Evolutionary conservation across 2,113 vertebrate species (phyloP), one percentile per base, ranked within the genome.

Genomic region (Stegostoma tigrinum): DNA sequence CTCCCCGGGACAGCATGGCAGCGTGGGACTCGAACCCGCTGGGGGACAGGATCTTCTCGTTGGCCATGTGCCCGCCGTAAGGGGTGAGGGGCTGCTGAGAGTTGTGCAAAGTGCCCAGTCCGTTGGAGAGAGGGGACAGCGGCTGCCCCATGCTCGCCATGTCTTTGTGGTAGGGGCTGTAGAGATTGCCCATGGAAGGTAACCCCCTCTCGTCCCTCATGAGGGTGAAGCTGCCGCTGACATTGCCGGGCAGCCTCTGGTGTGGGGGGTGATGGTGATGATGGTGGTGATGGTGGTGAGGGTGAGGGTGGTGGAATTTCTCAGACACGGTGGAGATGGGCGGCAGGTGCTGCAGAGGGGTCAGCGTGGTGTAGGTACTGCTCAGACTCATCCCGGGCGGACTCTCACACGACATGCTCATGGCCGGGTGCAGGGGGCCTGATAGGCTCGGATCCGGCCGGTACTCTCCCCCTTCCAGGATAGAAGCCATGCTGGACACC

Each of bases 331-430:
- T 99, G 96, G 99, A 98, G 96, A 99, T 99, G 87, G 99, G 98
- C 52, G 99, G 98, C 98, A 99, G 98, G 98, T 99, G 99, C 98
- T 99, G 99, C 96, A 99, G 98, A 80, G 99, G 99, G 94, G 99
- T 99, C 96, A 99, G 98, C 34, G 99, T 99, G 90, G 99, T 99
- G 98, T 99, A 99, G 97, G 98, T 99, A 98, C 98, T 98, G 97
- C 98, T 99, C 96, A 99, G 97, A 97, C 98, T 98, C 98, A 99
- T 98, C 61, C 98, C 98, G 95, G 98, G 97, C 17, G 98, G 98
- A 0, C 97, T 98, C 96, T 99, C 99, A 97, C 99, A 99, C 95
- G 99, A 98, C 98, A 99, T 99, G 97, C 98, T 98, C 98, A 99
- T 99, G 55, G 98, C 99, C 3, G 99, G 98, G 97, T 99, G 99